Conservation (phyloP, 1,140 invertebrate species). For the Pseudomyrmex concolor region DNA sequence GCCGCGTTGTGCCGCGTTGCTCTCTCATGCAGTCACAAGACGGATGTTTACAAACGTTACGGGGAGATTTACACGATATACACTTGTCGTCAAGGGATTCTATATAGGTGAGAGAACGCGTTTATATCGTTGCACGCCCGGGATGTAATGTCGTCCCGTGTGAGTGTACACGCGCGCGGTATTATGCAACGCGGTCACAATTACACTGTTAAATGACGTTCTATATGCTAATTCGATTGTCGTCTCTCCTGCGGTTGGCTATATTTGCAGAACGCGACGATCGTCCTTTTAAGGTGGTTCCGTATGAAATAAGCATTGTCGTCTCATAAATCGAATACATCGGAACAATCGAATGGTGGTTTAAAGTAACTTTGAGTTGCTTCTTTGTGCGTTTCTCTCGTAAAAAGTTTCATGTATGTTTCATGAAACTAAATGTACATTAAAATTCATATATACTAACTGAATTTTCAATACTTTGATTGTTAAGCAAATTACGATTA, state of each 20-base stretch:
- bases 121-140: not conserved
- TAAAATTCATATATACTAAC: not conserved
- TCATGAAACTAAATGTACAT: not conserved
- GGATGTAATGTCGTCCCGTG: not conserved
- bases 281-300: not conserved
- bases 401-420: not conserved
- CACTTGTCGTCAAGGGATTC: not conserved
- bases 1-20: conserved; percentile 52
- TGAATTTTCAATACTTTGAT: not conserved
- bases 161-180: conserved; percentile 19
- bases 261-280: not conserved
- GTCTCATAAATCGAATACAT: not conserved
- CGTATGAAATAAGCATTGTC: not conserved
- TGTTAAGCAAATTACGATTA: not conserved
- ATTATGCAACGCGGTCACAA: conserved; percentile 31
- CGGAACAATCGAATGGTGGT: not conserved
- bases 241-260: not conserved
- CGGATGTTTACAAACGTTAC: conserved; percentile 43
- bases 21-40: not conserved
- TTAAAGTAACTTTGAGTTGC: not conserved
- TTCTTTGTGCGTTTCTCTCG: too few relatives aligned
- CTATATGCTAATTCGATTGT: conserved; percentile 28
- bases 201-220: conserved; percentile 35
- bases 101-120: conserved; percentile 34
- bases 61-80: conserved; percentile 24